A percentile compares a stretch with the other conserved stretches of the same genome.
phyloP scores from a whole-genome alignment of 2,797 vertebrate genomes.

The Chromis chromis region DNA sequence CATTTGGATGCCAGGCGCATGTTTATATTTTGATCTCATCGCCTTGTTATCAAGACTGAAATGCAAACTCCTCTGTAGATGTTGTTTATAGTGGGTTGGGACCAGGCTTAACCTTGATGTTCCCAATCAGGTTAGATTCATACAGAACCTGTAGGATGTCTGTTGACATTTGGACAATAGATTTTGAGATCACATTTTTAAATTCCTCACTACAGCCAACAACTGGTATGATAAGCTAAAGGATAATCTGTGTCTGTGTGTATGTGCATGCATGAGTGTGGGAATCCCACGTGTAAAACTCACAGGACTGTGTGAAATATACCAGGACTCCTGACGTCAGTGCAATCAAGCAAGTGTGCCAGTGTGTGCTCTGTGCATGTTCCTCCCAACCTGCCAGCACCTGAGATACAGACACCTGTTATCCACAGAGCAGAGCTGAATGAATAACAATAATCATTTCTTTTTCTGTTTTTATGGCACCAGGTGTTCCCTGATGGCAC shows the following conservation, averaged over 20 bases:
- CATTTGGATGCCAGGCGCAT: neutral
- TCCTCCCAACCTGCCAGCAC: conserved; percentile 14
- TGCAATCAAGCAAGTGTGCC: conserved; percentile 18
- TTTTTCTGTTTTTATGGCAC: conserved; percentile 44
- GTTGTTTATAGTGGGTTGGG: neutral
- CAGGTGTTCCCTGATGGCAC: conserved; percentile 25
- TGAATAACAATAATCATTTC: conserved; percentile 21
- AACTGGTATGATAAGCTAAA: conserved; percentile 47
- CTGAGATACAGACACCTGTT: conserved; percentile 18
- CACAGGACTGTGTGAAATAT: conserved; percentile 46
- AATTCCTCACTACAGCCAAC: conserved; percentile 33
- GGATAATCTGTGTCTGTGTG: conserved; percentile 24
- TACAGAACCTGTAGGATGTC: neutral
- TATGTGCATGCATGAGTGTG: conserved; percentile 17
- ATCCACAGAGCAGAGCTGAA: conserved; percentile 27
- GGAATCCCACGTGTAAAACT: conserved; percentile 54
- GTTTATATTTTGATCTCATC: conserved; percentile 17
- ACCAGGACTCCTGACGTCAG: conserved; percentile 56
- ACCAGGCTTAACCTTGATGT: neutral
- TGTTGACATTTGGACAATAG: conserved; percentile 4
- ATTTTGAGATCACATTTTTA: conserved; percentile 21
- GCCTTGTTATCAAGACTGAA: neutral
- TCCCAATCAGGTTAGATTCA: no score
- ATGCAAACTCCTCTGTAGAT: neutral
- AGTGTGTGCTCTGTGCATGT: conserved; percentile 11